These are phyloP conservation scores for Melanotaenia pygmaea DNA, from an alignment of 2,797 vertebrate genomes.

Conservation along the genomic window DNA sequence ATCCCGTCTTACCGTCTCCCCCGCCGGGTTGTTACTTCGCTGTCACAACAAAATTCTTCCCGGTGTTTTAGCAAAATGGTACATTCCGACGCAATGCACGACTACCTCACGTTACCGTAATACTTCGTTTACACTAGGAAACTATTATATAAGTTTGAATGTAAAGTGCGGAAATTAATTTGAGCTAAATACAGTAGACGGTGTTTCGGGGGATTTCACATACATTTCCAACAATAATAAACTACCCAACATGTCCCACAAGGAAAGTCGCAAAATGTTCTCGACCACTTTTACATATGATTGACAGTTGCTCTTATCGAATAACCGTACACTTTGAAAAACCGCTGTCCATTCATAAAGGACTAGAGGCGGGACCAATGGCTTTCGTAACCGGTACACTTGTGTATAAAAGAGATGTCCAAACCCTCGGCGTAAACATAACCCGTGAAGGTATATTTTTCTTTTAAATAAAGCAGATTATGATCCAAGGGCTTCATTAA, in stretches of 20 bases:
- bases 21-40: conserved; percentile 73
- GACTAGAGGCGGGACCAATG: conserved; percentile 4
- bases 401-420: background rate
- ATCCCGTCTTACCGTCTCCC: conserved; percentile 68
- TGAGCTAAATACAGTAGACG: background rate
- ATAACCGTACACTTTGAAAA: background rate
- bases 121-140: background rate
- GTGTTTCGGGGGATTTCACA: background rate
- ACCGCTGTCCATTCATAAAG: conserved; percentile 35
- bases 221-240: background rate
- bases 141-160: background rate
- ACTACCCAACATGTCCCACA: too few relatives aligned
- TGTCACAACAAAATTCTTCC: conserved; percentile 80
- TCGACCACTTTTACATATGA: conserved; percentile 21
- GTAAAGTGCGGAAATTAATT: background rate
- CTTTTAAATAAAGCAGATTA: background rate
- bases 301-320: conserved; percentile 37
- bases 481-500: conserved; percentile 13
- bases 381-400: conserved; percentile 22
- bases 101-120: conserved; percentile 49
- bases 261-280: conserved; percentile 32
- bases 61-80: conserved; percentile 62
- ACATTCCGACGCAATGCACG: conserved; percentile 68
- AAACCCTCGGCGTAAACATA: rapidly evolving
- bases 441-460: rapidly evolving